Evolutionary conservation across 2,888 invertebrate genomes (phyloP).

Genomic region (Drosophila tanythrix): DNA sequence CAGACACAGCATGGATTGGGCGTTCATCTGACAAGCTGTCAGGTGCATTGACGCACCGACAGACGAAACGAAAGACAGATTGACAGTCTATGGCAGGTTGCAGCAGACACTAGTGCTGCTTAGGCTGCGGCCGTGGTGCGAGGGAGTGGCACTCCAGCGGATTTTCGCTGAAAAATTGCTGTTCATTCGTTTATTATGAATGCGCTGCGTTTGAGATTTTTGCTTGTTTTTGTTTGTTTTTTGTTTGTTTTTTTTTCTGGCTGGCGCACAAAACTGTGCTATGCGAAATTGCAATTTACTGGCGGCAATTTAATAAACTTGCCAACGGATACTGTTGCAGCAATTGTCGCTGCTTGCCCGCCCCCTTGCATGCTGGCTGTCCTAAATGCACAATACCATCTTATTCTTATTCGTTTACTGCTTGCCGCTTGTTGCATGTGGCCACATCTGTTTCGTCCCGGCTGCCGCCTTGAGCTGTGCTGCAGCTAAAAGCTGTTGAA

Average conservation of each 20-base stretch:
- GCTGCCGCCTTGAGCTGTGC: constrained; percentile 53
- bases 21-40: constrained; percentile 6
- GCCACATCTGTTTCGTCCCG: constrained; percentile 10
- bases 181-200: constrained; percentile 52
- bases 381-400: constrained; percentile 18
- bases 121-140: background rate
- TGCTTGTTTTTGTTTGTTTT: background rate
- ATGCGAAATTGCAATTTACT: constrained; percentile 74
- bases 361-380: background rate
- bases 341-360: constrained; percentile 1
- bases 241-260: constrained; percentile 20
- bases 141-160: background rate
- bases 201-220: constrained; percentile 48
- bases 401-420: constrained; percentile 10
- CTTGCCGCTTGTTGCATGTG: constrained; percentile 38
- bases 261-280: constrained; percentile 44
- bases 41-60: background rate
- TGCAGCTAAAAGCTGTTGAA: constrained; percentile 69
- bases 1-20: background rate
- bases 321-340: constrained; percentile 33
- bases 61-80: background rate
- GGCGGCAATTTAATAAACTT: constrained; percentile 70
- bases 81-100: constrained; percentile 6
- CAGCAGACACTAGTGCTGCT: background rate
- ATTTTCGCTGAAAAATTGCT: constrained; percentile 22